Evolutionary conservation across 2,113 vertebrate species (phyloP), one percentile per base, ranked within the genome.

Genomic region (Geococcyx californianus): DNA sequence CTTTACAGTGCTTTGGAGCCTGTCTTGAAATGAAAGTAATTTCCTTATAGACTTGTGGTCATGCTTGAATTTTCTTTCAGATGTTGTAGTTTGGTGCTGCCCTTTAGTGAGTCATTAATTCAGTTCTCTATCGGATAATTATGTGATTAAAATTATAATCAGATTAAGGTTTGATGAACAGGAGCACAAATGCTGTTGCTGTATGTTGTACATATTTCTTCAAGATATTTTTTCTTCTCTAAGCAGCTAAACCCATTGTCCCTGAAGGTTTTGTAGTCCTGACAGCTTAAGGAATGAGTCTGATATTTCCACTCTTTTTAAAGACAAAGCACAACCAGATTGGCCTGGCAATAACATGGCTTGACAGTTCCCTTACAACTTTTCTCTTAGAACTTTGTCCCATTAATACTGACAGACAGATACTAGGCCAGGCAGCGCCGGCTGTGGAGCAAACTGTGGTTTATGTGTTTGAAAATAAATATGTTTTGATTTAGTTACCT

Each of bases 341-440:
- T 63, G 59, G 85, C 38, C 79, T 84, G 76, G 62, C 83, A 81
- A 11, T 89, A 93, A 95, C 67, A 38, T 23, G 75, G 45, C 66
- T 86, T 94, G 93, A 89, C 92, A 96, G 69, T 60, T 95, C 44
- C 44, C 64, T 95, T 95, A 76, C 75, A 92, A 96, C 44, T 90
- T 89, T 77, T 70, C 82, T 84, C 80, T 84, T 36, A 49, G 79
- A 94, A 89, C 56, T 85, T 96, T 84, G 44, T 93, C 63, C 63
- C 14, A 10, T 76, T 95, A 95, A 86, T 95, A 67, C 90, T 96
- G 80, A 94, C 68, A 78, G 96, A 75, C 73, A 93, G 85, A 47
- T 96, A 93, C 76, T 86, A 91, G 87, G 64, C 87, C 88, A 96
- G 92, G 95, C 94, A 95, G 89, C 69, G 23, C 31, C 80, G 38